A percentile compares a stretch with the other conserved stretches of the same genome.
Evolutionary conservation across 1,140 invertebrate genomes (phyloP).

Genomic region (Rhagoletis zephyria): DNA sequence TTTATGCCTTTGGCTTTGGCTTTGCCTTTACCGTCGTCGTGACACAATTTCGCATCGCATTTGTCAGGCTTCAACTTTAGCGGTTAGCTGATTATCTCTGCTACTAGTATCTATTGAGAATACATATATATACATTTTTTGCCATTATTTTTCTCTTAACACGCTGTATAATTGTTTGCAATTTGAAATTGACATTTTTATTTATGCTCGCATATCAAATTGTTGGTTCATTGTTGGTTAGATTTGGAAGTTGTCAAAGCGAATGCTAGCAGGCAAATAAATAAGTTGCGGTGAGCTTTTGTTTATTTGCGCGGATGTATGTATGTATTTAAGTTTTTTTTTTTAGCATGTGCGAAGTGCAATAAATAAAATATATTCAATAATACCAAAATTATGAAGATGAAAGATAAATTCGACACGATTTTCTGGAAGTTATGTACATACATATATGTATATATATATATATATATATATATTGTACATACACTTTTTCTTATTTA

Average conservation of each 20-base stretch:
- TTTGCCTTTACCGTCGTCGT: background rate
- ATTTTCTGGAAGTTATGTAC: background rate
- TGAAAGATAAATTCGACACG: slow-evolving; percentile 47
- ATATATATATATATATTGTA: background rate
- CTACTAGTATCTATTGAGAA: slow-evolving; percentile 1
- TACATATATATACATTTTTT: too few species aligned
- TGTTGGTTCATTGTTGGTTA: slow-evolving; percentile 20
- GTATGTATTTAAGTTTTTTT: background rate
- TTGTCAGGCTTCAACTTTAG: slow-evolving; percentile 34
- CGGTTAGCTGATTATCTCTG: slow-evolving; percentile 36
- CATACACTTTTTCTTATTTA: background rate
- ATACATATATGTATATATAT: background rate
- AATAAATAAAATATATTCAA: slow-evolving; percentile 30
- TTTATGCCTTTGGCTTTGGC: background rate
- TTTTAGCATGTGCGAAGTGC: background rate
- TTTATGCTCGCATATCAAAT: slow-evolving; percentile 3
- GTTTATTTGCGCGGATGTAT: background rate
- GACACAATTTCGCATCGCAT: slow-evolving; percentile 30
- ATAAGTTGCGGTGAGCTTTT: background rate
- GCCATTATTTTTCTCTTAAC: too few species aligned
- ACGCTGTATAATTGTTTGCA: background rate
- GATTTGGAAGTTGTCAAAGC: background rate
- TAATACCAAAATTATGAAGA: slow-evolving; percentile 41
- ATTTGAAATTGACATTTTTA: slow-evolving; percentile 2
- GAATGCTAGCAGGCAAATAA: background rate